Conservation (phyloP, 2,797 vertebrate species). For the Mus minutoides region DNA sequence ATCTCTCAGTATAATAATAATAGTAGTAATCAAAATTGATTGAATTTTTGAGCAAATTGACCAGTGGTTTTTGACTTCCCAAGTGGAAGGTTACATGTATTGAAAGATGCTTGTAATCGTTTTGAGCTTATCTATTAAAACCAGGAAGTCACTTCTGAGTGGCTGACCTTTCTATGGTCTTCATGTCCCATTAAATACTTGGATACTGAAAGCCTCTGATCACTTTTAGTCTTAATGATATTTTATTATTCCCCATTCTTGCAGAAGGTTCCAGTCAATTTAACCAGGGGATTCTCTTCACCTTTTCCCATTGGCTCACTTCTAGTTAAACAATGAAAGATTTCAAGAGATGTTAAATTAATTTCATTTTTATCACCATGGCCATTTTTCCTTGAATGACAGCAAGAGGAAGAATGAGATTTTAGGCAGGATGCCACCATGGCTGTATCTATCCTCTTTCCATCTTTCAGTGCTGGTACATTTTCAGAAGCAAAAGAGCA, state of each 20-base stretch:
- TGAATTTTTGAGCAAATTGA: conserved; percentile 10
- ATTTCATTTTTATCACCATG: conserved; percentile 79
- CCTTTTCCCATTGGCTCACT: conserved; percentile 82
- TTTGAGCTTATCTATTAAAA: conserved; percentile 72
- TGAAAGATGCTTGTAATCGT: conserved; percentile 67
- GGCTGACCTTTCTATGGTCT: conserved; percentile 84
- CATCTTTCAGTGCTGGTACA: background rate
- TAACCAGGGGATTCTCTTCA: conserved; percentile 81
- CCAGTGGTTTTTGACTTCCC: conserved; percentile 64
- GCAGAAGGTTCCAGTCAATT: conserved; percentile 86
- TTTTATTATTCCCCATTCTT: conserved; percentile 85
- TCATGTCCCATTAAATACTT: conserved; percentile 83
- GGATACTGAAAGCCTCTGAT: conserved; percentile 82
- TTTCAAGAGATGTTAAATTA: conserved; percentile 83
- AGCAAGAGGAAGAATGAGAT: background rate
- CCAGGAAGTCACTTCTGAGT: conserved; percentile 80
- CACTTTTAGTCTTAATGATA: conserved; percentile 87
- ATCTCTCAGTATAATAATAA: background rate
- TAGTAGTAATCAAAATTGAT: background rate
- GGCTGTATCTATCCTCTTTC: background rate
- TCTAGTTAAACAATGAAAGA: conserved; percentile 82
- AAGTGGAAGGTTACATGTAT: conserved; percentile 50
- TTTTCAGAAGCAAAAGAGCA: conserved; percentile 34
- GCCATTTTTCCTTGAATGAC: conserved; percentile 65
- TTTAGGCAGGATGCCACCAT: background rate